Conservation (phyloP, 2,888 invertebrate genomes). For the Trichogramma evanescens region DNA sequence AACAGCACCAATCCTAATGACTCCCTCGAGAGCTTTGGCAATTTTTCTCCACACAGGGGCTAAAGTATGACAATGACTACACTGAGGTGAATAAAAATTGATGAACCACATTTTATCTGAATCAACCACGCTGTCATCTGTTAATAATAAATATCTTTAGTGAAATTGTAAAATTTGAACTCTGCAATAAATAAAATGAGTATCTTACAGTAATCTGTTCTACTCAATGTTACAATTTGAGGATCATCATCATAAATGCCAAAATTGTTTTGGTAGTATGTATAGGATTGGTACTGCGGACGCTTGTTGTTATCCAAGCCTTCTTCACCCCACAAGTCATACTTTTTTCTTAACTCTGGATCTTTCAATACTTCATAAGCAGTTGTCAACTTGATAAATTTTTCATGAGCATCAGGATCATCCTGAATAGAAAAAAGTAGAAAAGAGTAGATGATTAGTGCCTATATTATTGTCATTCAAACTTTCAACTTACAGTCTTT, state of each 20-base stretch:
- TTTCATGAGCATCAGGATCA: slow-evolving; percentile 65
- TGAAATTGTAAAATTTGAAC: not conserved
- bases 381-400: slow-evolving; percentile 70
- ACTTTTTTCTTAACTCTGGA: slow-evolving; percentile 67
- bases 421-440: slow-evolving; percentile 51
- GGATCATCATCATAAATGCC: slow-evolving; percentile 83
- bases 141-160: slow-evolving; percentile 20
- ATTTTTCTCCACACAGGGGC: slow-evolving; percentile 77
- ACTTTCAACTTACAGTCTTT: slow-evolving; percentile 48
- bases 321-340: slow-evolving; percentile 73
- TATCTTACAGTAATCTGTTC: slow-evolving; percentile 66
- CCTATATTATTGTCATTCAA: not conserved
- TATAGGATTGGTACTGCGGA: slow-evolving; percentile 69
- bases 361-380: slow-evolving; percentile 85
- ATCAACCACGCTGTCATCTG: slow-evolving; percentile 48
- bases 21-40: slow-evolving; percentile 70
- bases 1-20: slow-evolving; percentile 71
- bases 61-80: slow-evolving; percentile 76
- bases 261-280: slow-evolving; percentile 72
- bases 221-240: slow-evolving; percentile 69
- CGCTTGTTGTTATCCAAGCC: slow-evolving; percentile 57
- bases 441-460: too few relatives aligned
- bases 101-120: slow-evolving; percentile 72
- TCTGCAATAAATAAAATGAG: not conserved
- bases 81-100: slow-evolving; percentile 82